These are phyloP conservation scores for Megamerina dolium DNA, from an alignment of 2,888 invertebrate genomes.

Conservation along the genomic window DNA sequence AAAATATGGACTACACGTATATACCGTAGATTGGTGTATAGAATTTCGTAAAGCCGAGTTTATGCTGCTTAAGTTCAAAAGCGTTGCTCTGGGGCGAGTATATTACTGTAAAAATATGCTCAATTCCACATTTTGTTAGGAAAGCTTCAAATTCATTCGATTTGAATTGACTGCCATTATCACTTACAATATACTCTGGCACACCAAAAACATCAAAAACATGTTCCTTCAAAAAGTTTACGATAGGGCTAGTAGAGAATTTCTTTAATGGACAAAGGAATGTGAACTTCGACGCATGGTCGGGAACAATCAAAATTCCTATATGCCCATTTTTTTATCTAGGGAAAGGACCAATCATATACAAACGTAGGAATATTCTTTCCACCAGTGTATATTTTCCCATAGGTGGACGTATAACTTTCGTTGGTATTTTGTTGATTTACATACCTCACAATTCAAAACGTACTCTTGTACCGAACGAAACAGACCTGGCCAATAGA, in stretches of 20 bases:
- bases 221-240: conserved; percentile 12
- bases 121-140: conserved; percentile 4
- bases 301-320: conserved; percentile 7
- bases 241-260: conserved; percentile 2
- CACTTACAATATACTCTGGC: conserved; percentile 10
- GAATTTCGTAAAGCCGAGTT: background rate
- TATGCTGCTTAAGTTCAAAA: background rate
- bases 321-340: conserved; percentile 12
- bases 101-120: conserved; percentile 9
- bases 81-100: conserved; percentile 15
- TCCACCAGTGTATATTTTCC: background rate
- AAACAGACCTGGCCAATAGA: no score
- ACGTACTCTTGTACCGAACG: background rate
- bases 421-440: conserved; percentile 1
- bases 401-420: conserved; percentile 12
- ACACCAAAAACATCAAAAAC: conserved; percentile 26
- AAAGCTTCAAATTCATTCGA: conserved; percentile 6
- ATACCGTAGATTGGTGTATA: background rate
- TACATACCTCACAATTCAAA: conserved; percentile 1
- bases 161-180: conserved; percentile 14
- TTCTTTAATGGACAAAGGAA: conserved; percentile 9
- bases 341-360: conserved; percentile 15
- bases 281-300: conserved; percentile 12
- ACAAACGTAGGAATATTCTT: conserved; percentile 11
- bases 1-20: conserved; percentile 1